Percentiles rank a stretch among this genome's conserved stretches.
phyloP scores from a whole-genome alignment of 2,797 vertebrate species.

The Halcyon badia region DNA sequence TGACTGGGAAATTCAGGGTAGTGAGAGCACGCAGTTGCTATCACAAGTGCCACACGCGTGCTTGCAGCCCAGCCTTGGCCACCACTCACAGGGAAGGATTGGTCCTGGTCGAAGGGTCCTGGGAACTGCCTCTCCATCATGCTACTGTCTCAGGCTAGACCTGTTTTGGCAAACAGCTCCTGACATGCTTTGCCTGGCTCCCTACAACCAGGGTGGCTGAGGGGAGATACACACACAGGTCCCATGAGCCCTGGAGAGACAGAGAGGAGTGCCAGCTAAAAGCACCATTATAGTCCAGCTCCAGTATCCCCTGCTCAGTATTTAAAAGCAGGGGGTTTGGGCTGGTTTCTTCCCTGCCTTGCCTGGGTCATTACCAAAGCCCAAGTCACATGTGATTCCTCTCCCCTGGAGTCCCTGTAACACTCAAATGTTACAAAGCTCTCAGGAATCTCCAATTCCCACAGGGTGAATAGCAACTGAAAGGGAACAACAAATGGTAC shows the following conservation, averaged over 20 bases:
- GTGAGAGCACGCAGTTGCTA: not conserved
- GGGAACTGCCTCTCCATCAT: not conserved
- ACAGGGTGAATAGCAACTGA: not conserved
- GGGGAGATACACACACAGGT: not conserved
- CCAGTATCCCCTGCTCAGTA: not conserved
- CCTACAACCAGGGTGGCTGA: rapidly evolving
- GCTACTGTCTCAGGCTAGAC: not conserved
- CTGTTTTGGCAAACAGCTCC: rapidly evolving
- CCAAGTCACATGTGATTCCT: rapidly evolving
- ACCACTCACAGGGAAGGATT: rapidly evolving
- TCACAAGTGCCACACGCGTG: rapidly evolving
- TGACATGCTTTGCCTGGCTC: not conserved
- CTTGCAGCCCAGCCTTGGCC: not conserved
- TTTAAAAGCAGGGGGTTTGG: not conserved
- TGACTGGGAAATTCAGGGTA: not conserved
- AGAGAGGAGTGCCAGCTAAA: not conserved
- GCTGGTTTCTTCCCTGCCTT: not conserved
- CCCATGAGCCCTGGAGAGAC: rapidly evolving
- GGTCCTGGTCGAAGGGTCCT: not conserved
- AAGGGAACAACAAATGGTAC: constrained; percentile 1
- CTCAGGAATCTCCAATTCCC: not conserved
- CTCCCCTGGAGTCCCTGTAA: not conserved
- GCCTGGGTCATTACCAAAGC: not conserved
- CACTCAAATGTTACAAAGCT: not conserved
- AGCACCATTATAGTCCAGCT: not conserved